phyloP scores from a whole-genome alignment of 2,888 invertebrate species.

The Orchestes rusci region DNA sequence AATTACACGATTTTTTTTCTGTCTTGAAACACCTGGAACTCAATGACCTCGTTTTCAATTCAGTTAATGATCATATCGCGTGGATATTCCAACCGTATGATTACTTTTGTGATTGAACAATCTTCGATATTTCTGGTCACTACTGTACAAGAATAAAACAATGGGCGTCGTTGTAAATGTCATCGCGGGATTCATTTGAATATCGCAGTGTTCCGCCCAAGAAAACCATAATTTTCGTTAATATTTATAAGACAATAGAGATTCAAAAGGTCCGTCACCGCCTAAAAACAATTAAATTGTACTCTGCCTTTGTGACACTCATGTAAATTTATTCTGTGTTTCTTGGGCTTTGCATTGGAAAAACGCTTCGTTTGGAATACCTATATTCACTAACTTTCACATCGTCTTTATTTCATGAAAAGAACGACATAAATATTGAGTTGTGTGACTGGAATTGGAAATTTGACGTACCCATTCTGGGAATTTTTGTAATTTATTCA shows the following conservation, averaged over 20 bases:
- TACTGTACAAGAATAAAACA: slow-evolving; percentile 11
- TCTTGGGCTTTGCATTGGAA: not conserved
- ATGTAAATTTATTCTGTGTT: slow-evolving; percentile 5
- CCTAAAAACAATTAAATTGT: slow-evolving; percentile 8
- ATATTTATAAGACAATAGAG: slow-evolving; percentile 18
- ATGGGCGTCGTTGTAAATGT: slow-evolving; percentile 16
- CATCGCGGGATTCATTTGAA: slow-evolving; percentile 16
- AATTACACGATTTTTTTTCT: too few species aligned
- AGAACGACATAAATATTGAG: too few species aligned
- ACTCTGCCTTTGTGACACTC: slow-evolving; percentile 1
- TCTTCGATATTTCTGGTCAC: slow-evolving; percentile 2
- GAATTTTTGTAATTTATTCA: too few species aligned
- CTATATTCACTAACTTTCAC: too few species aligned
- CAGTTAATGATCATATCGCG: too few species aligned
- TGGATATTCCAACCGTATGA: slow-evolving; percentile 4
- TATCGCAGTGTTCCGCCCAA: slow-evolving; percentile 16
- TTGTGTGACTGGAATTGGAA: too few species aligned
- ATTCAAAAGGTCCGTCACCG: slow-evolving; percentile 13
- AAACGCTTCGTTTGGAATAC: too few species aligned
- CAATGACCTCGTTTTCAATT: too few species aligned
- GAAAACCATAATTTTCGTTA: slow-evolving; percentile 14
- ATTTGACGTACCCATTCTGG: too few species aligned
- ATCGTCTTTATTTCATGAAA: too few species aligned
- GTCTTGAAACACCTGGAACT: too few species aligned
- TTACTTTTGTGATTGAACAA: slow-evolving; percentile 3